Base-by-base conservation (phyloP, 2,888 invertebrate genomes). In the Torymus aiolomorphi region DNA sequence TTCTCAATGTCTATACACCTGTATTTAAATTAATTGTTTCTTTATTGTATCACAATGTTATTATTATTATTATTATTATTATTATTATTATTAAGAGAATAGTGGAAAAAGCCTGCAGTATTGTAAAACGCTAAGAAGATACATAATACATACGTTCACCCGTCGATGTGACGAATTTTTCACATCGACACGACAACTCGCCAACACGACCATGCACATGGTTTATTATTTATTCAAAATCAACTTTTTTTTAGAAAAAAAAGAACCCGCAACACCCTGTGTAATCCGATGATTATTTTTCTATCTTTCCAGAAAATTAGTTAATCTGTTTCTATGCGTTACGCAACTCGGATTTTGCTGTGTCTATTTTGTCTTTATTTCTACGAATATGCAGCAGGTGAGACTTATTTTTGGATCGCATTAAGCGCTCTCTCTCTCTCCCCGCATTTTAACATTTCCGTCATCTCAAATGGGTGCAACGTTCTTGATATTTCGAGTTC, bases 281-380 rank as follows among this genome's bases (percentile, higher is more conserved):
- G 67, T 71, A 54, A 69, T 70, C 10, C 75, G 20, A 57, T 76
- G n/a, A 63, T 73, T 67, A 12, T 66, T 80, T 42, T 69, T 83
- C 24, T 84, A 79, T 84, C 70, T 84, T 90, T 90, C 67, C 89
- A 90, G 90, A 89, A 87, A 88, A 84, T 86, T 94, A 77, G 96
- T 98, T 81, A 97, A 98, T 91, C 87, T 94, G 14, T 98, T 98
- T 91, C 93, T 99, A 75, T 96, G 97, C 90, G 92, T 98, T 78
- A 98, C 98, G n/a, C 99, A 99, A 91, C 92, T 99, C 81, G 99
- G 99, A 80, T 98, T 99, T 91, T 99, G 99, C 91, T 98, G 98
- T 90, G 96, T 98, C 49, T 99, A 99, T 91, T 96, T 98, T 86
- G 96, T 98, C 18, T 98, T 98, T 90, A 96, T 98, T 84, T 95